Base-by-base conservation (phyloP, 2,888 invertebrate genomes). In the Allophyes oxyacanthae region DNA sequence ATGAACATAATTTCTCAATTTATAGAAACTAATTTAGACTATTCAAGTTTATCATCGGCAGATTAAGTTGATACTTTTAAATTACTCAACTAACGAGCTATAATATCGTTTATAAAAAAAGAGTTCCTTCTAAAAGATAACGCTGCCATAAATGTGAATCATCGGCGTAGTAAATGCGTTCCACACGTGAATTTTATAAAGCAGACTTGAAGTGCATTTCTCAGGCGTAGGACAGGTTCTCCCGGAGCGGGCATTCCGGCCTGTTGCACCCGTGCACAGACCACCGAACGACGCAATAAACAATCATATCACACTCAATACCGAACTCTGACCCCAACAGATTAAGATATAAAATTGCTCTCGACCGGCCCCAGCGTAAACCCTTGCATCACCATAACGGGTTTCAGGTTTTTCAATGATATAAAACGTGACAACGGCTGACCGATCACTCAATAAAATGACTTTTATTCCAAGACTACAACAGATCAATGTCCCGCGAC, bases 401-500 rank as follows among this genome's bases (percentile, higher is more conserved):
- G 83, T 81, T 84, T 65, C 77, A 61, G 69, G 80, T 82, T 86
- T 82, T 86, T 81, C 79, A 84, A 83, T 88, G 84, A 87, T 85
- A 85, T 86, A 87, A 86, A 92, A 92, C 88, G 92, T 88, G 89
- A 89, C 89, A 92, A 86, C 83, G 71, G 49, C 86, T 83, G 77
- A 83, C 72, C 79, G 84, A 89, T 91, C 89, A 87, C 87, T 90
- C 88, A 91, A 88, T 88, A 92, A 91, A 91, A 90, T 91, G 85
- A 85, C 78, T 91, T 92, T 92, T 92, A 92, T 92, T 88, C 77
- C 84, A 67, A 84, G 78, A 76, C 76, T 72, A 82, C 83, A 86
- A 91, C 90, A 89, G 92, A 89, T 87, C 91, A 91, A 86, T 91
- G 86, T 92, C 78, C 85, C 74, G 50, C 83, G 81, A 60, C 83